A percentile compares a stretch with the other conserved stretches of the same genome.
Evolutionary conservation across 1,140 invertebrate species (phyloP).

Genomic region (Drosophila melanogaster): DNA sequence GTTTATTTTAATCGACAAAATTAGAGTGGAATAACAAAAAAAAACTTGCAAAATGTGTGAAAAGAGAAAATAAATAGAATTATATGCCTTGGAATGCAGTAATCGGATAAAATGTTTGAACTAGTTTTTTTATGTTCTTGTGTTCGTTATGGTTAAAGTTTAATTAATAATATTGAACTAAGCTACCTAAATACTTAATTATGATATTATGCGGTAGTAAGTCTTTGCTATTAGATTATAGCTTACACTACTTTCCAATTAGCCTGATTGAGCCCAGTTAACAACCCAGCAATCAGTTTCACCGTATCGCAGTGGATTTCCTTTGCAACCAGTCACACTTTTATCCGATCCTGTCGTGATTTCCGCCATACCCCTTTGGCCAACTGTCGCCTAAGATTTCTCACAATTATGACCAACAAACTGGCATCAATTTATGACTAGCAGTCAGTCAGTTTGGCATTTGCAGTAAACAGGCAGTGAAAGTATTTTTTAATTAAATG

Average conservation of each 20-base stretch:
- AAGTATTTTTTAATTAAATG: slow-evolving; percentile 79
- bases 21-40: not conserved
- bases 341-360: slow-evolving; percentile 5
- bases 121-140: not conserved
- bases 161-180: too few relatives aligned
- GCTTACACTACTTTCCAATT: not conserved
- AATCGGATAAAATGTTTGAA: not conserved
- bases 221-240: not conserved
- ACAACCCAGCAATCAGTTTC: slow-evolving; percentile 15
- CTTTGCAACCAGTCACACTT: slow-evolving; percentile 8
- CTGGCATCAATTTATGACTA: slow-evolving; percentile 51
- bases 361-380: slow-evolving; percentile 20
- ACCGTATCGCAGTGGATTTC: slow-evolving; percentile 11
- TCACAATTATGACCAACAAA: slow-evolving; percentile 65
- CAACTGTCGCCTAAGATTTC: slow-evolving; percentile 52
- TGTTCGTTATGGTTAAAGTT: not conserved
- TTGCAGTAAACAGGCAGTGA: slow-evolving; percentile 63
- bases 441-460: slow-evolving; percentile 30
- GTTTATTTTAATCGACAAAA: not conserved
- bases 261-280: slow-evolving; percentile 13
- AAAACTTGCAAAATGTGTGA: not conserved
- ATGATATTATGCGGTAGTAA: not conserved
- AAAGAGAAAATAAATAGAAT: not conserved
- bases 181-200: not conserved
- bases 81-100: not conserved